Evolutionary conservation across 1,140 invertebrate species (phyloP).

Genomic region (Heliconius hewitsoni): DNA sequence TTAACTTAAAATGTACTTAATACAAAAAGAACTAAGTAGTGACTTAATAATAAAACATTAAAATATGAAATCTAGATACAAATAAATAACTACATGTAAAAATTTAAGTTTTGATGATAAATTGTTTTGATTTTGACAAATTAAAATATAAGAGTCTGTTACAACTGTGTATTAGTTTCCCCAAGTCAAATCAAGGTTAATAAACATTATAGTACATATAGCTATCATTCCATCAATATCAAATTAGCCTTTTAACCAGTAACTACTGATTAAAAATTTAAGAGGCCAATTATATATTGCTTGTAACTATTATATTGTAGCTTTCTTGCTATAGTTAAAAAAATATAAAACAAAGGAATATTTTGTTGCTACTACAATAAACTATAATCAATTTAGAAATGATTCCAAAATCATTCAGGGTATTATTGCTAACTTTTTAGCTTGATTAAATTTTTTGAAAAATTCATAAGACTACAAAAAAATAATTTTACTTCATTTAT

Average conservation of each 20-base stretch:
- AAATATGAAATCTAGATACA: too few species aligned
- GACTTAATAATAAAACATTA: too few species aligned
- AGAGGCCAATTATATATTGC: not conserved
- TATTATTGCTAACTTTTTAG: too few species aligned
- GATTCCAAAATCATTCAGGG: too few species aligned
- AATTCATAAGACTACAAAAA: too few species aligned
- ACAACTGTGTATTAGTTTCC: not conserved
- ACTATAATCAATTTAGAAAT: too few species aligned
- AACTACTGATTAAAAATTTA: not conserved
- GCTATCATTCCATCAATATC: too few species aligned
- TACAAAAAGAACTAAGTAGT: not conserved
- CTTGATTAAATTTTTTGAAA: too few species aligned
- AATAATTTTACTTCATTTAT: too few species aligned
- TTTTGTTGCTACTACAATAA: not conserved
- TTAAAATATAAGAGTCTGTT: not conserved
- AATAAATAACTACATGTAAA: too few species aligned
- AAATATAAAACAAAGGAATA: too few species aligned
- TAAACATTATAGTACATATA: constrained; percentile 13
- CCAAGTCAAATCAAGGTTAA: constrained; percentile 20
- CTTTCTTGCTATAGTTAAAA: too few species aligned
- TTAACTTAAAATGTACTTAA: constrained; percentile 10
- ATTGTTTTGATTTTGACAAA: not conserved
- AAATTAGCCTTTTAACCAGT: not conserved
- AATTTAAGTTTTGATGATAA: not conserved
- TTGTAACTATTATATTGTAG: not conserved